These are phyloP conservation scores for Sycophila texana DNA, from an alignment of 2,888 invertebrate genomes.

Conservation along the genomic window DNA sequence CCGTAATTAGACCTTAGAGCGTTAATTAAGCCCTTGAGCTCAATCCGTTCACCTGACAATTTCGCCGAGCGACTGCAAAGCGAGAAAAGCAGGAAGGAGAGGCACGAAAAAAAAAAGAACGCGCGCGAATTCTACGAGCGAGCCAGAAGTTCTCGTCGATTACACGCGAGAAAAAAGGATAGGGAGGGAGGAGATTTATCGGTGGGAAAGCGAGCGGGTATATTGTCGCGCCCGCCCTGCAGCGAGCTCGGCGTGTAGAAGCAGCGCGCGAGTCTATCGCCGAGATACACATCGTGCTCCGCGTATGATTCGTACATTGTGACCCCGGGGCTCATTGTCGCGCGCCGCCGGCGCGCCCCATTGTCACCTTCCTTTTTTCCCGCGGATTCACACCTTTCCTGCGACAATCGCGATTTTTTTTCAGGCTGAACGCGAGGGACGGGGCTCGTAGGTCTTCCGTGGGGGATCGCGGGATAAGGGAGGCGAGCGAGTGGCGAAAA, in stretches of 20 bases:
- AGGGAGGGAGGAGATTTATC: conserved; percentile 11
- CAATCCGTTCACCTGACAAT: not conserved
- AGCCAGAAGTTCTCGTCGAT: conserved; percentile 16
- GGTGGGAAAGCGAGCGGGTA: conserved; percentile 7
- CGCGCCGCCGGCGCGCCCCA: conserved; percentile 65
- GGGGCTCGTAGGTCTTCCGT: not conserved
- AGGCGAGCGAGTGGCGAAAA: conserved; percentile 34
- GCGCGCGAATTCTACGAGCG: too few relatives aligned
- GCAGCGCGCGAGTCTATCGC: too few relatives aligned
- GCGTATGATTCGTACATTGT: conserved; percentile 63
- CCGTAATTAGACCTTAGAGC: conserved; percentile 29
- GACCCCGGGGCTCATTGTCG: conserved; percentile 70
- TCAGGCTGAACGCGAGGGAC: too few relatives aligned
- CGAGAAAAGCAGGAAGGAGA: not conserved
- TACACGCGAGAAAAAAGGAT: not conserved
- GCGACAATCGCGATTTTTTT: conserved; percentile 67
- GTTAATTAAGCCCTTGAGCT: conserved; percentile 27
- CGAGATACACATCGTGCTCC: not conserved
- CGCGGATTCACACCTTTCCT: conserved; percentile 72
- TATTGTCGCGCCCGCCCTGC: not conserved
- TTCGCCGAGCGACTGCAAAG: not conserved
- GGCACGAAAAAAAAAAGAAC: not conserved
- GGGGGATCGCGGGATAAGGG: too few relatives aligned
- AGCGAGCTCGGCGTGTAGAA: not conserved
- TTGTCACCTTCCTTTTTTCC: conserved; percentile 67